Base-by-base conservation (phyloP, 2,797 vertebrate genomes). In the Acridotheres tristis region DNA sequence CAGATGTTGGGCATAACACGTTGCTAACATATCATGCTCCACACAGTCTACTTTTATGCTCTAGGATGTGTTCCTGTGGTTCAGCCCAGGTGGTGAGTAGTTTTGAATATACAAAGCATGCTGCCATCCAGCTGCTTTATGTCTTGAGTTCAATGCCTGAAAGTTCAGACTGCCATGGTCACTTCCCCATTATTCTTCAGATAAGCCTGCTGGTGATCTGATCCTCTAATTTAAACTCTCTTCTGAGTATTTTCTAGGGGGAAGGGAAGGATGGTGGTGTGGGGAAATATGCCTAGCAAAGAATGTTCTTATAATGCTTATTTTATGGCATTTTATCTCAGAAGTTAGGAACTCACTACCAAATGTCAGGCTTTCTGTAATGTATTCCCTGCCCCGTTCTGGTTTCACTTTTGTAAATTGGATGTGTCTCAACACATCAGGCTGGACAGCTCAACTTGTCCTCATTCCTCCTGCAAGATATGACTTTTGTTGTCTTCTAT, bases 61-160 rank as follows among this genome's bases (percentile, higher is more conserved):
- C 32, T n/a, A 32, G 32, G 13, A 23, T 43, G 21, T 57, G 27
- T 18, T 78, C 19, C 34, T 16, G 38, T 30, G 47, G 22, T 59
- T 71, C 66, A 82, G 19, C 20, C 38, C 50, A 48, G 38, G 12
- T 57, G 13, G 4, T 38, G 53, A 67, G 13, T 45, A n/a, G 8
- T 55, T 53, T 53, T 36, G 30, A 14, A 15, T 9, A 14, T 9
- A 40, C 40, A 40, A 40, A 16, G 20, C 16, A 9, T 0, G 0
- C 10, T 45, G 40, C 23, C 63, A 38, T 48, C 36, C 69, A 34
- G 7, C 21, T 3, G 1, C 42, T 72, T n/a, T 45, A 5, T 23
- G 13, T 26, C 61, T 22, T 9, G 20, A 53, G 38, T 27, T 73
- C 42, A n/a, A 1, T 12, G 19, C 23, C 34, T 43, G 40, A 50